Conservation (phyloP, 1,140 invertebrate species). For the Camponotus floridanus region DNA sequence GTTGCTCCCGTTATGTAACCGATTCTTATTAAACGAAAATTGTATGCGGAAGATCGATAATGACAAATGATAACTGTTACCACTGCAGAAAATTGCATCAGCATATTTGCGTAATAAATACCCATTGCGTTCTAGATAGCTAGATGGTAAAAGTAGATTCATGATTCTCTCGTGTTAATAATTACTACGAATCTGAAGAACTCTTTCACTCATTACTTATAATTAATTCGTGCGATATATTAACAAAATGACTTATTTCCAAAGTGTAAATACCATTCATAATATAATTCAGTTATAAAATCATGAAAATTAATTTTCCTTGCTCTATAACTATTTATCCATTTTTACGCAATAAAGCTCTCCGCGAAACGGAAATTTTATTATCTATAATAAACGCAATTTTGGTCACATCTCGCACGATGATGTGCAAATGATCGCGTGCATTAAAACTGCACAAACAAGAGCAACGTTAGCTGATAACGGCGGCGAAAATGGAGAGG, state of each 20-base stretch:
- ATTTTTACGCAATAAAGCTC: background rate
- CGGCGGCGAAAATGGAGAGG: constrained; percentile 28
- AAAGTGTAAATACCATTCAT: background rate
- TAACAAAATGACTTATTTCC: constrained; percentile 8
- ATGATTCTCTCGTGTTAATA: background rate
- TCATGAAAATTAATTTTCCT: background rate
- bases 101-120: constrained; percentile 23
- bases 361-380: background rate
- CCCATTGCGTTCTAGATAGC: background rate
- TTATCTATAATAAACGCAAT: constrained; percentile 19
- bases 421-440: constrained; percentile 43
- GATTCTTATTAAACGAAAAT: constrained; percentile 37
- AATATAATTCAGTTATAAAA: background rate
- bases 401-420: constrained; percentile 24
- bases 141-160: background rate
- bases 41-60: constrained; percentile 24
- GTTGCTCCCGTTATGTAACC: constrained; percentile 36
- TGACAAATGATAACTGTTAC: constrained; percentile 38
- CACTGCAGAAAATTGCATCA: constrained; percentile 21
- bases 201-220: background rate
- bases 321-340: background rate
- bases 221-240: background rate
- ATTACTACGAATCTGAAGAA: background rate
- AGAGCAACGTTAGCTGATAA: constrained; percentile 52
- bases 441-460: constrained; percentile 70